phyloP scores from a whole-genome alignment of 2,113 vertebrate genomes.

The Periophthalmodon schlosseri region DNA sequence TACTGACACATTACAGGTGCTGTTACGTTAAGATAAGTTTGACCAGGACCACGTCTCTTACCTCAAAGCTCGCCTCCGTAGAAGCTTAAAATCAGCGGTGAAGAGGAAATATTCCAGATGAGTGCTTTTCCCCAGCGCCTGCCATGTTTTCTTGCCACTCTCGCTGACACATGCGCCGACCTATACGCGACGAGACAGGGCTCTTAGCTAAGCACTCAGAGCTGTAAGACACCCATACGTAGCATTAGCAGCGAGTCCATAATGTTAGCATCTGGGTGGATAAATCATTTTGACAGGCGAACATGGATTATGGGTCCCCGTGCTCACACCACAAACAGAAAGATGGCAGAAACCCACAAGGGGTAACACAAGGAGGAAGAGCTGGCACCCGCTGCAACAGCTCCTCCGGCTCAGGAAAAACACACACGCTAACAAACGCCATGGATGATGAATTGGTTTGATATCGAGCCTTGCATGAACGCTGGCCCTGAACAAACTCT shows the following conservation, averaged over 20 bases:
- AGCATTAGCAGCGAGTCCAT: slow-evolving; percentile 16
- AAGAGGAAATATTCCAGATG: slow-evolving; percentile 58
- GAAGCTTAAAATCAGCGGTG: slow-evolving; percentile 64
- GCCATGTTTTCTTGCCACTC: slow-evolving; percentile 18
- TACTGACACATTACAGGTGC: not conserved
- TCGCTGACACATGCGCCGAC: slow-evolving; percentile 31
- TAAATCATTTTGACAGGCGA: slow-evolving; percentile 64
- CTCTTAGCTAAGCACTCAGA: slow-evolving; percentile 1
- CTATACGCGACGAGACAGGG: slow-evolving; percentile 4
- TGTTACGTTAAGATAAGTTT: slow-evolving; percentile 31
- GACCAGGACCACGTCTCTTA: slow-evolving; percentile 48
- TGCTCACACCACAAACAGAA: slow-evolving; percentile 37
- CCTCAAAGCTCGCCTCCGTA: slow-evolving; percentile 51
- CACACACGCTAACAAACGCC: slow-evolving; percentile 11
- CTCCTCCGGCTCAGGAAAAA: slow-evolving; percentile 3
- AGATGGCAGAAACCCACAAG: slow-evolving; percentile 41
- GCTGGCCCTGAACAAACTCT: slow-evolving; percentile 1
- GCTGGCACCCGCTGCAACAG: slow-evolving; percentile 12
- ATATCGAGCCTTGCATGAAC: slow-evolving; percentile 18
- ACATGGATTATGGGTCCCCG: slow-evolving; percentile 56
- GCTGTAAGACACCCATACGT: slow-evolving; percentile 2
- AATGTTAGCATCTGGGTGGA: slow-evolving; percentile 53
- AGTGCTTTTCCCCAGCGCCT: slow-evolving; percentile 27
- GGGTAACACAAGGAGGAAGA: slow-evolving; percentile 20
- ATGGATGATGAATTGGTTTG: slow-evolving; percentile 14